Base-by-base conservation (phyloP, 2,113 vertebrate species). In the Hyla sarda region DNA sequence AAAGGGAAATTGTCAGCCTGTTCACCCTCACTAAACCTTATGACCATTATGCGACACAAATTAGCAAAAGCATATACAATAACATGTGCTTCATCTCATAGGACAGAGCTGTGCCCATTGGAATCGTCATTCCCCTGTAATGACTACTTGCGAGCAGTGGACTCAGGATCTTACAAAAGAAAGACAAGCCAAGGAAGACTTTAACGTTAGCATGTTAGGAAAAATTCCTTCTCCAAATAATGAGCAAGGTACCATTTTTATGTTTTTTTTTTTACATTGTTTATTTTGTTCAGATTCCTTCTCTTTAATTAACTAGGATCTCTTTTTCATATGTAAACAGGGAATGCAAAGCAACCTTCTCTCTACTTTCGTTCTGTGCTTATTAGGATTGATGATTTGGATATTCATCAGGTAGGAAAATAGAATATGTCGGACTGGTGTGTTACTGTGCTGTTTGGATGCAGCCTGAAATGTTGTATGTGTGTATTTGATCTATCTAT, bases 71-170 rank as follows among this genome's bases (percentile, higher is more conserved):
- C 25, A n/a, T 13, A 25, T 30, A 65, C 12, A 65, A 30, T 48
- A 1, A 4, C 52, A 19, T 79, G 28, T 52, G 3, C 9, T 77
- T 34, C 6, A 45, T 54, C 82, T 81, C 14, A 11, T 54, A 97
- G 96, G 94, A 52, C 96, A 96, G 30, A 95, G 92, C 87, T 98
- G 97, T 89, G 94, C 92, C 62, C 98, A 99, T 87, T 99, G 98
- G 98, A 96, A 97, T 82, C 94, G 92, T 73, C 94, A 98, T 92
- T 96, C 96, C 47, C 94, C 95, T 82, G 96, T 97, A 48, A 98
- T 99, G 97, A 98, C 98, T 81, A 92, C 94, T 1, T 95, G 97
- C n/a, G 94, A 93, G 2, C 95, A 97, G 62, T 99, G 98, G 98
- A 96, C 95, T 4, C 91, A 93, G 84, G 96, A 95, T 78, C 89